Base-by-base conservation (phyloP, 64 coral and sea anemone species). In the Montipora cactus region DNA sequence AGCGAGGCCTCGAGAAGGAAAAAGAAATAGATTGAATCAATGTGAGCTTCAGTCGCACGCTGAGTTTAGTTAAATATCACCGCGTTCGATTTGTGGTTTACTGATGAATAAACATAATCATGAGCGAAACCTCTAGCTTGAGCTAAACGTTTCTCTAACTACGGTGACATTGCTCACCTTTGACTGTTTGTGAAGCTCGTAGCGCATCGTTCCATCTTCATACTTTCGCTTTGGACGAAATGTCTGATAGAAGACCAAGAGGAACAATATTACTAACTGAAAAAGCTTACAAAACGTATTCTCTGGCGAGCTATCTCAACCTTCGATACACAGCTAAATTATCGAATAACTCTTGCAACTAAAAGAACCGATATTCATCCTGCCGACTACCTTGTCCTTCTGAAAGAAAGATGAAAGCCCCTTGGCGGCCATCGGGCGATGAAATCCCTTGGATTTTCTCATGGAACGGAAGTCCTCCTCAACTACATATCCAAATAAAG, bases 211-310 rank as follows among this genome's bases (percentile, higher is more conserved):
- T 37, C 98, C 98, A 69, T 94, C 89, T 74, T 93, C 92, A 23
- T 94, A 88, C 68, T 99, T 99, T 86, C 96, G 96, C 81, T 99
- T 99, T 1, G 98, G 92, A 85, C 95, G 80, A 81, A 99, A 99
- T 16, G 98, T 99, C 98, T 99, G 87, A n/a, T 59, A 92, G 72
- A 94, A 58, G 89, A 61, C 68, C 47, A 4, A 5, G 46, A 71
- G 19, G 62, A 67, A 3, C 68, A 71, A 71, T 21, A 71, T 23
- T 71, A 15, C 19, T 37, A 37, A 37, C 37, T 37, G 37, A 21
- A 21, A 20, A 11, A 21, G 68, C 68, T 71, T 71, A 71, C 18
- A 20, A 47, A 59, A 11, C 6, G 53, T 57, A 57, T 57, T 57
- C 11, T 57, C 53, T 57, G 7, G 11, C 7, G 7, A 57, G 6